Evolutionary conservation across 2,113 vertebrate species (phyloP).

Genomic region (Oxyruncus cristatus): DNA sequence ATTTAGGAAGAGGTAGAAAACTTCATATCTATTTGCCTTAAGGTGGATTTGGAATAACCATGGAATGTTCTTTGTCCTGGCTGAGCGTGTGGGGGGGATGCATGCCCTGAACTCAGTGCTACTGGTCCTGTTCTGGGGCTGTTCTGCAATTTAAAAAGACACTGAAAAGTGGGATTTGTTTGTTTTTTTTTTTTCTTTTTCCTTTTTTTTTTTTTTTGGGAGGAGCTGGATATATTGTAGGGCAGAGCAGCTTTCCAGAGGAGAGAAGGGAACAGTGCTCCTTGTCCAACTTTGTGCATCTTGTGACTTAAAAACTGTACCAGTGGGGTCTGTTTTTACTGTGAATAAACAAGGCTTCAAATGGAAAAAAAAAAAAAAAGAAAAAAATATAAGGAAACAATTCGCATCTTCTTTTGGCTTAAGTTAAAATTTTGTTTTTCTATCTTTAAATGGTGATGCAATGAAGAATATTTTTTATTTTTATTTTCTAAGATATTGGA

Average conservation of each 20-base stretch:
- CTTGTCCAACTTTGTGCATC: not conserved
- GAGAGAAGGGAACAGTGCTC: not conserved
- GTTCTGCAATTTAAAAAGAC: accelerated
- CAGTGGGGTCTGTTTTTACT: not conserved
- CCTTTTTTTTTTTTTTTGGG: not conserved
- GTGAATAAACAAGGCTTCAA: not conserved
- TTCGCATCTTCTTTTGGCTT: not conserved
- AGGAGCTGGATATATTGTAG: not conserved
- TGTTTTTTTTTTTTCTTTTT: not conserved
- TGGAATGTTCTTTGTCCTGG: not conserved
- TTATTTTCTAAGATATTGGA: constrained; percentile 30
- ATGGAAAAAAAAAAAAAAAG: not conserved
- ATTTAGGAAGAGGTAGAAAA: not conserved
- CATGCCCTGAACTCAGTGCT: not conserved
- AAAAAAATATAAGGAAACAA: not conserved
- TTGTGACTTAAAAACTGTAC: not conserved
- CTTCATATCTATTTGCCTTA: not conserved
- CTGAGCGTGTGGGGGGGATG: not conserved
- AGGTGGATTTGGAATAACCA: not conserved
- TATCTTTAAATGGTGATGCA: not conserved
- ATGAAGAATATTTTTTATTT: constrained; percentile 9
- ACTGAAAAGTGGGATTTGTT: not conserved
- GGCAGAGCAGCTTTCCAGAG: not conserved
- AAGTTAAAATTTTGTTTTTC: not conserved
- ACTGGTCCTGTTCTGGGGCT: not conserved